Evolutionary conservation across 1,140 invertebrate species (phyloP).

Genomic region (Vollenhovia emeryi): DNA sequence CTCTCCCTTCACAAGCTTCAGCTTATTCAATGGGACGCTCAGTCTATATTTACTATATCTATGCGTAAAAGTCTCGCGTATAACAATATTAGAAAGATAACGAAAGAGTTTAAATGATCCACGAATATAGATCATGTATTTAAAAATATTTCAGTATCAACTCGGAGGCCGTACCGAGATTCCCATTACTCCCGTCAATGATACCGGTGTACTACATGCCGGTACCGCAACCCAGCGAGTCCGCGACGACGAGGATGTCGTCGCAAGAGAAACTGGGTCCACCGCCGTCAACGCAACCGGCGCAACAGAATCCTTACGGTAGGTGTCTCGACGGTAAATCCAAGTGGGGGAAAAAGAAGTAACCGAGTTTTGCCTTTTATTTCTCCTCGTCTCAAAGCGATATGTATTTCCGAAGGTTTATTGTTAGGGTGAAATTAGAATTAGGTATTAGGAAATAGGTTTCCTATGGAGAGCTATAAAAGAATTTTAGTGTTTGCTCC

Average conservation of each 20-base stretch:
- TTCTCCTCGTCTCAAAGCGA: too few species aligned
- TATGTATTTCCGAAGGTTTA: background rate
- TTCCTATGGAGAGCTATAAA: background rate
- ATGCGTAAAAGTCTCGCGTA: background rate
- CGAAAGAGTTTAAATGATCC: background rate
- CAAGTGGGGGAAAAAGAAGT: background rate
- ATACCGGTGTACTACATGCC: conserved; percentile 88
- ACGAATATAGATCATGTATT: background rate
- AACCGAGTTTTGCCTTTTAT: background rate
- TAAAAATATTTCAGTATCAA: conserved; percentile 51
- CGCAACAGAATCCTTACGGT: conserved; percentile 74
- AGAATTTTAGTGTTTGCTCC: conserved; percentile 66
- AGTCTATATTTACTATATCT: too few species aligned
- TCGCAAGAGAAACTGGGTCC: conserved; percentile 74
- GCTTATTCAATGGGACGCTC: too few species aligned
- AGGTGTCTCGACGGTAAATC: conserved; percentile 26
- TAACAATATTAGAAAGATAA: background rate
- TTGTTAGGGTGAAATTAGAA: background rate
- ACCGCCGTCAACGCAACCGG: conserved; percentile 61
- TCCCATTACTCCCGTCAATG: conserved; percentile 81
- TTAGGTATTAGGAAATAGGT: background rate
- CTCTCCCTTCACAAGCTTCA: too few species aligned
- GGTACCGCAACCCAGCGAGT: conserved; percentile 66
- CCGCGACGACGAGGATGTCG: background rate
- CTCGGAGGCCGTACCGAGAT: conserved; percentile 63